Percentiles rank a stretch among this genome's conserved stretches.
phyloP scores from a whole-genome alignment of 2,113 vertebrate species.

The Gallinago paraguaiae region DNA sequence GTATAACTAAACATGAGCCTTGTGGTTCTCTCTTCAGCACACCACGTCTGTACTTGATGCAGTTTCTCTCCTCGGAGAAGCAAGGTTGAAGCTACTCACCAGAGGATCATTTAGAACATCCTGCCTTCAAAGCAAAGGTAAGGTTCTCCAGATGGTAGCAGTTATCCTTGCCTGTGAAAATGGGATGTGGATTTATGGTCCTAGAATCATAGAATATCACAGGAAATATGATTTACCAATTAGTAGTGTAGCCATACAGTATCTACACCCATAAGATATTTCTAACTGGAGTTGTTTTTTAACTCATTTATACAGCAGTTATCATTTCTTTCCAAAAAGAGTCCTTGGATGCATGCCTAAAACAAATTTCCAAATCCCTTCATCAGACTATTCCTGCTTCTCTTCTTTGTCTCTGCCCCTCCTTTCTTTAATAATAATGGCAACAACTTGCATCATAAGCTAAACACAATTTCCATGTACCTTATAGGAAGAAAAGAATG shows the following conservation, averaged over 20 bases:
- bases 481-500: not conserved
- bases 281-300: not conserved
- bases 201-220: not conserved
- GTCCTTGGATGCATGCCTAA: not conserved
- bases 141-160: not conserved
- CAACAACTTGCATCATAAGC: not conserved
- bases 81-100: not conserved
- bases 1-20: not conserved
- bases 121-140: not conserved
- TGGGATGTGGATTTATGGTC: not conserved
- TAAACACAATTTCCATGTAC: not conserved
- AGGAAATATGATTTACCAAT: not conserved
- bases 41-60: not conserved
- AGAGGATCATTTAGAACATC: not conserved
- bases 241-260: not conserved
- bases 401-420: not conserved
- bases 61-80: not conserved
- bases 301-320: not conserved
- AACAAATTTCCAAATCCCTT: not conserved
- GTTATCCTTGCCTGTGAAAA: not conserved
- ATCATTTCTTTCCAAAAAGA: not conserved
- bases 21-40: not conserved
- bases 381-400: not conserved
- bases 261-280: not conserved
- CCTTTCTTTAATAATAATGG: not conserved